Base-by-base conservation (phyloP, 1,140 invertebrate genomes). In the Dendrolimus punctatus region DNA sequence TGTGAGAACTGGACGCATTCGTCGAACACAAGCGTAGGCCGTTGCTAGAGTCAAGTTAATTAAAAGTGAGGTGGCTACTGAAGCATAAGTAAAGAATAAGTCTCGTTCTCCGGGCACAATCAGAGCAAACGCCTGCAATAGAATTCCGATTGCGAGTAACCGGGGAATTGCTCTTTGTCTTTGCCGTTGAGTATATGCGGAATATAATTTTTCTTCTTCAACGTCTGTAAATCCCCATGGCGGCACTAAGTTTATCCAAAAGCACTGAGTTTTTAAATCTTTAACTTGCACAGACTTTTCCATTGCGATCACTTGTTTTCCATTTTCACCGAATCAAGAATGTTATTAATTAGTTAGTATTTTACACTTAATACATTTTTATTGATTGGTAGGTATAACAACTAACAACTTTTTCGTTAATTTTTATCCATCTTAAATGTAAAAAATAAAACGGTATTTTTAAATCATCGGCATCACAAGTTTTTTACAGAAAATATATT, bases 151-250 rank as follows among this genome's bases (percentile, higher is more conserved):
- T 8, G 91, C 76, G 0, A 95, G 84, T 73, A 95, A 93, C 64
- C 93, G 93, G 62, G 92, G 90, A n/a, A 95, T 81, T n/a, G 93
- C 93, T 39, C 91, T 89, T 48, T 93, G 91, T 55, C 93, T 90
- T 71, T 95, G 93, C 57, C 93, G 91, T 45, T 92, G 87, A 44
- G 91, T 93, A 71, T 95, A 95, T 42, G 91, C 91, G 57, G 91
- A 90, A 76, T 95, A 96, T 0, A 96, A 87, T 64, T 90, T 89
- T 73, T 95, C 94, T 46, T 95, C 87, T 42, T 90, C 88, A 10
- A 87, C 68, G 58, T 92, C 91, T 36, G 77, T 70, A 60, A 90
- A 86, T 6, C 71, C 73, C 77, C 79, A 84, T 64, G 77, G 76
- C 46, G 77, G 73, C 39, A 77, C 64, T 10, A 77, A 60, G 57